phyloP scores from a whole-genome alignment of 2,797 vertebrate genomes.

The Lindbergichthys nudifrons region DNA sequence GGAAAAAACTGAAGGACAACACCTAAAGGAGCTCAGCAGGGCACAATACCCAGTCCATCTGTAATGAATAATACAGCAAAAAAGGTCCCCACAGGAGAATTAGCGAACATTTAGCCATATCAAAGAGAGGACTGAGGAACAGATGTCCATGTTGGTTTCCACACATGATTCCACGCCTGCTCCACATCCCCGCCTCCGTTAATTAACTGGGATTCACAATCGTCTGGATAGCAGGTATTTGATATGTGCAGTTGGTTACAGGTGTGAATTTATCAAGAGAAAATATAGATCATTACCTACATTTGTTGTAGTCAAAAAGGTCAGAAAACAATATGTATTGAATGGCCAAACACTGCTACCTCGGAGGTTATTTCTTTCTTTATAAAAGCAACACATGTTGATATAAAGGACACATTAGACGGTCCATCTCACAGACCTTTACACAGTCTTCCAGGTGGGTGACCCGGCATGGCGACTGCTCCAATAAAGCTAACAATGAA shows the following conservation, averaged over 20 bases:
- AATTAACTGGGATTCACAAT: slow-evolving; percentile 29
- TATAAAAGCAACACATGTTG: background rate
- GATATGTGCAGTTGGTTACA: slow-evolving; percentile 23
- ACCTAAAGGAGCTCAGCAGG: slow-evolving; percentile 39
- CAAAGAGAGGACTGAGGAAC: slow-evolving; percentile 65
- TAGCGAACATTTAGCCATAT: slow-evolving; percentile 63
- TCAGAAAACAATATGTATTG: background rate
- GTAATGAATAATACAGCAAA: slow-evolving; percentile 51
- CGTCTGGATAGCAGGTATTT: slow-evolving; percentile 5
- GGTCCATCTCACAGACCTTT: slow-evolving; percentile 12
- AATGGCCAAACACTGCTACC: background rate
- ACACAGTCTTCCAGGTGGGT: slow-evolving; percentile 28
- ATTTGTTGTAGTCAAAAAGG: background rate
- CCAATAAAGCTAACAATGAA: slow-evolving; percentile 51
- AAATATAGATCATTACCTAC: background rate
- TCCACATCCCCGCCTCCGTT: slow-evolving; percentile 23
- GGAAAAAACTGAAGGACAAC: slow-evolving; percentile 18
- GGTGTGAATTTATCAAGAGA: background rate
- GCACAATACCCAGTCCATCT: slow-evolving; percentile 38
- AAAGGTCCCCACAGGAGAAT: slow-evolving; percentile 46
- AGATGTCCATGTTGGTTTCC: slow-evolving; percentile 56
- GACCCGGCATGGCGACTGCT: slow-evolving; percentile 20
- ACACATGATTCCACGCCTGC: slow-evolving; percentile 18
- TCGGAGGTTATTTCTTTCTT: background rate
- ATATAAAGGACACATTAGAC: background rate